These are phyloP conservation scores for Calypte anna DNA, from an alignment of 2,113 vertebrate species.

Conservation along the genomic window DNA sequence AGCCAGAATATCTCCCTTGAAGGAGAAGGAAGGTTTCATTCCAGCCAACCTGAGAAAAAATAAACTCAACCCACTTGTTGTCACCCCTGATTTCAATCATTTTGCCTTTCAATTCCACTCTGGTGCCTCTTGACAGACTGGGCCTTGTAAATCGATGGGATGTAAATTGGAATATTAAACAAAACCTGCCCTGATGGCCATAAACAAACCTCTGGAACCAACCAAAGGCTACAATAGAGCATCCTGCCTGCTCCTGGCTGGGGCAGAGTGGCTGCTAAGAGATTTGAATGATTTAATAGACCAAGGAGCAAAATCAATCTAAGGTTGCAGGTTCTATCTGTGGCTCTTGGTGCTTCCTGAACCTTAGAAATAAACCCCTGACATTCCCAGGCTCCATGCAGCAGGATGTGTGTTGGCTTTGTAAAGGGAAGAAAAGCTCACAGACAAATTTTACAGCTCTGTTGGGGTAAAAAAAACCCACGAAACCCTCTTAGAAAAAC, in stretches of 20 bases:
- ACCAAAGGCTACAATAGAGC: background rate
- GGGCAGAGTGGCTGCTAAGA: background rate
- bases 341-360: accelerated
- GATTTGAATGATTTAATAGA: background rate
- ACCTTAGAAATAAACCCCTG: background rate
- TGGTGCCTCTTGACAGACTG: background rate
- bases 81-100: slow-evolving; percentile 15
- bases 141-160: slow-evolving; percentile 72
- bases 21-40: background rate
- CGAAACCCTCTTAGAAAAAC: background rate
- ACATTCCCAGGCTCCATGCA: background rate
- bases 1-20: background rate
- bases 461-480: background rate
- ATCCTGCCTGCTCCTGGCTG: background rate
- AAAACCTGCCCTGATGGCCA: background rate
- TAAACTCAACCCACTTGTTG: background rate
- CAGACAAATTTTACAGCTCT: background rate
- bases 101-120: background rate
- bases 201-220: background rate
- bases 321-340: background rate
- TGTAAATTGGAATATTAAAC: slow-evolving; percentile 65
- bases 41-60: slow-evolving; percentile 19
- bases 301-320: background rate
- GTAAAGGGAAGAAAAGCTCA: background rate
- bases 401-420: accelerated